These are phyloP conservation scores for Okamejei kenojei DNA, from an alignment of 2,797 vertebrate genomes.

Conservation along the genomic window DNA sequence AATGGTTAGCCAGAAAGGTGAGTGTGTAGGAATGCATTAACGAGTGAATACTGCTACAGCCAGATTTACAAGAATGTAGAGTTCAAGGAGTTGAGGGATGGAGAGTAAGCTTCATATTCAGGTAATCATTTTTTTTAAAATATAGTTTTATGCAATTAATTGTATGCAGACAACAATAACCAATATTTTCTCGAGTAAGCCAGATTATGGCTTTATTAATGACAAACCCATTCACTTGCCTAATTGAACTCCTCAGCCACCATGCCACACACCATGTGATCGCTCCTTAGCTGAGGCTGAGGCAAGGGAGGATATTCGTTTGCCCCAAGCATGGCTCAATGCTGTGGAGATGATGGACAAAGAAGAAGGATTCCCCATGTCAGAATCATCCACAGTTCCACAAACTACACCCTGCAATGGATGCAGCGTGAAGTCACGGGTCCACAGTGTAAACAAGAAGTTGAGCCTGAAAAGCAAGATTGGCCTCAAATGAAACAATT, in stretches of 20 bases:
- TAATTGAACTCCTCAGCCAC: not conserved
- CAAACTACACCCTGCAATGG: not conserved
- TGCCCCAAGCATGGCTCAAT: not conserved
- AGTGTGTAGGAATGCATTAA: not conserved
- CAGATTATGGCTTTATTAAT: not conserved
- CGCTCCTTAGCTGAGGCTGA: too few species aligned
- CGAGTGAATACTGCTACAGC: not conserved
- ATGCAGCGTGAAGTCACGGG: not conserved
- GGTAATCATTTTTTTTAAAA: not conserved
- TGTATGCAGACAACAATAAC: not conserved
- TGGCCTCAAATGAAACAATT: not conserved
- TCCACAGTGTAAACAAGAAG: not conserved
- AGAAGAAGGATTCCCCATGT: not conserved
- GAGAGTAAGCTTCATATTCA: not conserved
- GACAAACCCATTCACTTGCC: not conserved
- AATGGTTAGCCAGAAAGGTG: not conserved
- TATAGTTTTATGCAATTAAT: not conserved
- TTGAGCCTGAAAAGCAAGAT: not conserved
- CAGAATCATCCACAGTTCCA: not conserved
- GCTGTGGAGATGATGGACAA: not conserved
- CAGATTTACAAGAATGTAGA: not conserved
- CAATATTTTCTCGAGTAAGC: not conserved
- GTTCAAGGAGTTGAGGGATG: not conserved
- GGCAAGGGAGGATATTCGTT: not conserved
- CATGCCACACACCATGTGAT: not conserved